A percentile compares a stretch with the other conserved stretches of the same genome.
Evolutionary conservation across 2,888 invertebrate genomes (phyloP).

Genomic region (Calliscelio sp.): DNA sequence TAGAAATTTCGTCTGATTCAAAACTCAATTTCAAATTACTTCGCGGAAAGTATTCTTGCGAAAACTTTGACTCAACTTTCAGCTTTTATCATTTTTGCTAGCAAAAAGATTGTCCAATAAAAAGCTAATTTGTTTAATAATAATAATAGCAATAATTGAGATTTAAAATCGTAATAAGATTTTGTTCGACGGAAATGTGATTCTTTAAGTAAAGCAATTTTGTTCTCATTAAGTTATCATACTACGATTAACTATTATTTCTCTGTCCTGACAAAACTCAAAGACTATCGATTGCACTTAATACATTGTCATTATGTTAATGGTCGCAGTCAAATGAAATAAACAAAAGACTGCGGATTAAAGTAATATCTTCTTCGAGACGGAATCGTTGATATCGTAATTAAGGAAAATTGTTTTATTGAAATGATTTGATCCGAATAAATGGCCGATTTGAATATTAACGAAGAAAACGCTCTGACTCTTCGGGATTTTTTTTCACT

Average conservation of each 20-base stretch:
- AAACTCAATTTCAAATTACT: constrained; percentile 37
- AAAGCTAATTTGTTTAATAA: too few species aligned
- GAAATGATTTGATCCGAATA: constrained; percentile 20
- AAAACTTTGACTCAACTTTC: too few species aligned
- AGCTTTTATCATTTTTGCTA: too few species aligned
- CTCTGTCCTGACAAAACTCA: constrained; percentile 24
- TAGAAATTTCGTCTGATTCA: constrained; percentile 43
- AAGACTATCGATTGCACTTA: too few species aligned
- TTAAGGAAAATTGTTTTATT: constrained; percentile 38
- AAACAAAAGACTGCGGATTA: constrained; percentile 26
- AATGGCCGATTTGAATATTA: constrained; percentile 35
- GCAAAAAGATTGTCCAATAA: too few species aligned
- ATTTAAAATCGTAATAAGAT: too few species aligned
- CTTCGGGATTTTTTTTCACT: neutral
- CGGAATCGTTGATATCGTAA: constrained; percentile 26
- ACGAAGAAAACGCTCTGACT: constrained; percentile 5
- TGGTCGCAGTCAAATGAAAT: constrained; percentile 25
- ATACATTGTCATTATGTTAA: too few species aligned
- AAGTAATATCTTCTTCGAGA: neutral
- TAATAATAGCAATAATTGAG: too few species aligned
- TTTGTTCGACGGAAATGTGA: too few species aligned
- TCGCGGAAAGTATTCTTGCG: neutral
- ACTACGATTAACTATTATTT: constrained; percentile 27
- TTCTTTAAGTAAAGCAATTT: constrained; percentile 3
- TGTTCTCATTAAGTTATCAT: constrained; percentile 11